Conservation (phyloP, 2,797 vertebrate species). For the Miichthys miiuy region DNA sequence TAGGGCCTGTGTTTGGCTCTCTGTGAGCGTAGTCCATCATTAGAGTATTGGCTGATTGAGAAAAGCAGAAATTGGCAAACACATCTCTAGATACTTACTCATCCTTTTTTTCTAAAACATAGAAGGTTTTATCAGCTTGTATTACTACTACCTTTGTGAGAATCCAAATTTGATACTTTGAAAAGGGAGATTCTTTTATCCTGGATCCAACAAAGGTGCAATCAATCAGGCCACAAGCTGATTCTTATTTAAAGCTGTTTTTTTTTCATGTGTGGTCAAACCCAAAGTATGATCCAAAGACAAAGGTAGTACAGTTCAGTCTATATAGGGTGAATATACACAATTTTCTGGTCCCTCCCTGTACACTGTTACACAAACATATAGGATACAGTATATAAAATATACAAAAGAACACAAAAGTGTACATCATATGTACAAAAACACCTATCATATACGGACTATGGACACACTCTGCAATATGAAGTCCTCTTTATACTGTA, state of each 20-base stretch:
- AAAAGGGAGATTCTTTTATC: too few species aligned
- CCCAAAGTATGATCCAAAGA: too few species aligned
- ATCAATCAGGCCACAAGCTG: too few species aligned
- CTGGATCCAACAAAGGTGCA: too few species aligned
- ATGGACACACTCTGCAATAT: neutral
- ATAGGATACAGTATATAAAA: too few species aligned
- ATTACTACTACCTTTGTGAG: slow-evolving; percentile 10
- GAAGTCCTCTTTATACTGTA: neutral
- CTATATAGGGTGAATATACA: too few species aligned
- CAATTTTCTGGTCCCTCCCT: too few species aligned
- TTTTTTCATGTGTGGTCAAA: too few species aligned
- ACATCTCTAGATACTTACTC: slow-evolving; percentile 12
- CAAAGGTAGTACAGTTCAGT: too few species aligned
- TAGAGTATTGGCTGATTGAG: slow-evolving; percentile 43
- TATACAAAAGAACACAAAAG: too few species aligned
- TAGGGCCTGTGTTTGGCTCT: slow-evolving; percentile 56
- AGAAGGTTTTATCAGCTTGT: slow-evolving; percentile 9
- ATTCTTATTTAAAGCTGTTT: too few species aligned
- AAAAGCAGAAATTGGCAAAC: slow-evolving; percentile 29
- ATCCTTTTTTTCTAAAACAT: slow-evolving; percentile 4
- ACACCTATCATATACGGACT: neutral
- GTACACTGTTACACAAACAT: too few species aligned
- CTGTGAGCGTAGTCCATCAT: slow-evolving; percentile 18
- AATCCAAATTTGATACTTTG: neutral
- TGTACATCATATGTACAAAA: neutral